Percentiles rank a stretch among this genome's conserved stretches.
Conservation (phyloP, 2,888 invertebrate genomes). For the Coleophora deauratella region DNA sequence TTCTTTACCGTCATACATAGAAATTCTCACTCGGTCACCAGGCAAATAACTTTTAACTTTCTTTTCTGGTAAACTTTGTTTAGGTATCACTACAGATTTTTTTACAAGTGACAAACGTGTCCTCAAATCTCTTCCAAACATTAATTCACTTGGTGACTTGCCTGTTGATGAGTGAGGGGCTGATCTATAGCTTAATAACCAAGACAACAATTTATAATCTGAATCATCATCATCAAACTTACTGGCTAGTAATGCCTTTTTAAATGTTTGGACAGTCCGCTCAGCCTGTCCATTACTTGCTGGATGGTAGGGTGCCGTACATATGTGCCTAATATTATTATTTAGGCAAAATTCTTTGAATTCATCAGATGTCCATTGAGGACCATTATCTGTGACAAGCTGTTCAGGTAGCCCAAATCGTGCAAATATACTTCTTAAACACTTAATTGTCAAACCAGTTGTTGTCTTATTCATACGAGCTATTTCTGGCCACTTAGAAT, state of each 20-base stretch:
- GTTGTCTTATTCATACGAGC: not conserved
- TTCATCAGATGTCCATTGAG: not conserved
- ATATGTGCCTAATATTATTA: not conserved
- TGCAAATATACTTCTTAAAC: not conserved
- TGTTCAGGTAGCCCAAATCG: conserved; percentile 1
- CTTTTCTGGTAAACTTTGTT: no score
- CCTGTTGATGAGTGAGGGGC: not conserved
- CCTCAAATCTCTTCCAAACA: no score
- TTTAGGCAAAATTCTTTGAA: not conserved
- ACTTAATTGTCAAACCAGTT: not conserved
- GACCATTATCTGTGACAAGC: conserved; percentile 1
- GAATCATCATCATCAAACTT: not conserved
- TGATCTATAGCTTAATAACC: not conserved
- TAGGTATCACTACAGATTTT: no score
- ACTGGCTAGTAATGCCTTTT: not conserved
- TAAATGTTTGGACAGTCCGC: not conserved
- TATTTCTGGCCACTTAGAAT: conserved; percentile 5
- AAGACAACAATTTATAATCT: not conserved
- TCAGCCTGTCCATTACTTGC: not conserved
- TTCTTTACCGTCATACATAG: no score
- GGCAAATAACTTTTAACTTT: no score
- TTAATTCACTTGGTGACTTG: no score
- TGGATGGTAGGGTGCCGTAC: no score
- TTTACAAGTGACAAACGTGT: no score
- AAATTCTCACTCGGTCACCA: no score